Base-by-base conservation (phyloP, 2,888 invertebrate genomes). In the Tenthredo amoena region DNA sequence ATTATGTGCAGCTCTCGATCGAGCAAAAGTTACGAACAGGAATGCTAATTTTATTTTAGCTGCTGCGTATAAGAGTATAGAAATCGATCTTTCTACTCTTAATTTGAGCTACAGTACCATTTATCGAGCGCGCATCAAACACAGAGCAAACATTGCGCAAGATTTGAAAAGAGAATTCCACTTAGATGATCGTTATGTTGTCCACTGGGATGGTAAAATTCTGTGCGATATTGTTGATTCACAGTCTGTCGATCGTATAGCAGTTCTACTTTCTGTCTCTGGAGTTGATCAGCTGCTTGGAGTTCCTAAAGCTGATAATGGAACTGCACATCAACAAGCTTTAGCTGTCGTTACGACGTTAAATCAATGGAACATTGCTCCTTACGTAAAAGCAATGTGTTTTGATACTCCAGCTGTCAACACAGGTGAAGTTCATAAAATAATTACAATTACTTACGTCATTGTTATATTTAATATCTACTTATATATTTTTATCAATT, bases 171-270 rank as follows among this genome's bases (percentile, higher is more conserved):
- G 86, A 72, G 71, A 87, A 10, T 87, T 87, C 26, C 84, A 84
- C 62, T 0, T 72, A 37, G 81, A 87, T 34, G 86, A 87, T 79
- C 84, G 84, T 74, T 87, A 86, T 82, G 84, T 87, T 31, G 81
- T 87, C 12, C 87, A 87, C 47, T 86, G 87, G 86, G 87, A 87
- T 37, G 86, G 87, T 21, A 87, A 87, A 86, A 26, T 87, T 47
- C 79, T 86, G n/a, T 4, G 47, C 9, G 85, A 87, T 40, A 71
- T 87, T 76, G 43, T 12, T 85, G 86, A 43, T 72, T 55, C 86
- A 10, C 58, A 84, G 55, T 21, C 74, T 55, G 86, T 87, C 31
- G 86, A 87, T 76, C 85, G 86, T 79, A 71, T 87, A 9, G 50
- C 82, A 40, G 65, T 83, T 82, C 15, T 85, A 43, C 43, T 85